Evolutionary conservation across 2,797 vertebrate species (phyloP), one percentile per base, ranked within the genome.

Genomic region (Crax fasciolata): DNA sequence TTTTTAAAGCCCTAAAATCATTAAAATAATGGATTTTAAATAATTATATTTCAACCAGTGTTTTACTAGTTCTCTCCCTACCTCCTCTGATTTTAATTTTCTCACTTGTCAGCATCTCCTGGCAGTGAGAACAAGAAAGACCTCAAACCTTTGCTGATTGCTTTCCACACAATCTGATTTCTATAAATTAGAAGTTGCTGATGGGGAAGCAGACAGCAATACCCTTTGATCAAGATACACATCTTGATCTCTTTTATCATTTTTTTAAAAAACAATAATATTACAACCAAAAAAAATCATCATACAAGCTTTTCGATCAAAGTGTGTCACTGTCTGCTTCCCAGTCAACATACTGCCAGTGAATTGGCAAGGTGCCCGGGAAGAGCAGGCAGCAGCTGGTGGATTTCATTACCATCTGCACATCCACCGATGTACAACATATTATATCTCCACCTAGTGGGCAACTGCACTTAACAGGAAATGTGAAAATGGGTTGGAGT

Each of bases 281-380:
- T 90, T 95, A 96, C 94, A 95, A 93, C 78, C n/a, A 62, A 93
- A 61, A 85, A 87, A 96, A 95, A 95, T 95, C 93, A 97, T 95
- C 94, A 95, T 96, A 96, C 94, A 96, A 96, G 95, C 87, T 94
- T 96, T 96, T 95, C 92, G 81, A 97, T 97, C 96, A 97, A 97
- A 97, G 94, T 91, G 87, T 96, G 94, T 94, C 94, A 96, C 96
- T 97, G 94, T 96, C 93, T 94, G 90, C 95, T 96, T 97, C 93
- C 94, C 93, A 97, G 90, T 96, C 94, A 94, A 97, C 95, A 95
- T 89, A 78, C 91, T 96, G 94, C 94, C 94, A 94, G 92, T 38
- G 94, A 96, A 81, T 59, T 97, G 96, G 96, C 96, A 71, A 93
- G 79, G 51, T 89, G 95, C 97, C 96, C 21, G 0, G 95, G 87